These are phyloP conservation scores for Anoplolepis gracilipes DNA, from an alignment of 1,140 invertebrate species.

Conservation along the genomic window DNA sequence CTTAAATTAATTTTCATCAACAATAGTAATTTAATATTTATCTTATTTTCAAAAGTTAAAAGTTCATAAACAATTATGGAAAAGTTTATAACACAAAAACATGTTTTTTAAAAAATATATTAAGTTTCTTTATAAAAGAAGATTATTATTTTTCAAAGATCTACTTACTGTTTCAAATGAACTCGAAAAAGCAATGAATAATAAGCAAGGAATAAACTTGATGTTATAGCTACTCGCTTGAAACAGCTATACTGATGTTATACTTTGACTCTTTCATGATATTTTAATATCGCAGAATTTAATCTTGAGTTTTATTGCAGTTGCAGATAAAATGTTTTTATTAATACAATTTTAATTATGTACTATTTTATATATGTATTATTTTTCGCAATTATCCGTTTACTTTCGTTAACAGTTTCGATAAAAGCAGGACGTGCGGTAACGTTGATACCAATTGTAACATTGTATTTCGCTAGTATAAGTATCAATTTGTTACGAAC, in stretches of 20 bases:
- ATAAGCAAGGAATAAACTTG: neutral
- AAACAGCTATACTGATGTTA: neutral
- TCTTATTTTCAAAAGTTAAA: neutral
- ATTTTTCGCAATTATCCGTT: neutral
- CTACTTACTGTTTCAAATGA: neutral
- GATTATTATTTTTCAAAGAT: too few species aligned
- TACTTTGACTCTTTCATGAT: neutral
- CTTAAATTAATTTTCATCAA: neutral
- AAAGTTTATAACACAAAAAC: neutral
- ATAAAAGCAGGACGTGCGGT: neutral
- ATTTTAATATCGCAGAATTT: neutral
- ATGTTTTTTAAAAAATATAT: too few species aligned
- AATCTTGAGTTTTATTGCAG: neutral
- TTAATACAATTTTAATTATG: neutral
- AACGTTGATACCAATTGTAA: neutral
- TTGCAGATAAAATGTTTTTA: neutral
- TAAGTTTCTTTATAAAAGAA: too few species aligned
- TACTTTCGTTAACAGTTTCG: neutral
- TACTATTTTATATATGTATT: neutral
- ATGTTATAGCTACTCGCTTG: neutral
- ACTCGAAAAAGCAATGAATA: neutral
- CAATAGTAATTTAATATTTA: neutral
- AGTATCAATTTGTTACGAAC: neutral
- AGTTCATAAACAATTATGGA: neutral
- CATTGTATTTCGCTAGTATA: neutral